Base-by-base conservation (phyloP, 2,113 vertebrate species). In the Tupaia tana region DNA sequence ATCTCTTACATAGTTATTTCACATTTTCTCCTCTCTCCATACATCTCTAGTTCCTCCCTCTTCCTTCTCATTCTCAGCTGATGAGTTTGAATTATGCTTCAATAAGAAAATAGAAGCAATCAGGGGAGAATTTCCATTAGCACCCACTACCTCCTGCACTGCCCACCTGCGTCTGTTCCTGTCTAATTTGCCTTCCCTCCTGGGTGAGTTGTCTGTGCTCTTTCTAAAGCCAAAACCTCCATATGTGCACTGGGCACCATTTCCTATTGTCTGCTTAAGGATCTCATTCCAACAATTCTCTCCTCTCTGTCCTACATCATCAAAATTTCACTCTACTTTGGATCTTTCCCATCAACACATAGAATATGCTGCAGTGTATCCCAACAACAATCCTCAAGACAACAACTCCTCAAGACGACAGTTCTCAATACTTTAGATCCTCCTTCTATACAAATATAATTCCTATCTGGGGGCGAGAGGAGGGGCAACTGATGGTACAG, bases 211-310 rank as follows among this genome's bases (percentile, higher is more conserved):
- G 80, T 73, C 83, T 94, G 86, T 75, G 80, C 61, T 89, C 43
- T 58, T 95, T 93, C 86, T 77, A 80, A 94, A 93, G 95, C 93
- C 95, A 97, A 96, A 97, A 58, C 20, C 18, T 83, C 89, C 96
- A 93, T 95, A 95, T 96, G 97, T 89, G 75, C 93, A 80, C 89
- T 91, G 92, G 96, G 96, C 89, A 96, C 71, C 77, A 67, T 73
- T 91, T 95, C 96, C 84, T 91, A 63, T 75, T 77, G 7, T 89
- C 58, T 75, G 2, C 75, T 90, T 8, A n/a, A 19, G 86, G n/a
- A 20, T 70, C 29, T 86, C 85, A 88, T 54, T 92, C 69, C 58
- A 70, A 31, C 20, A 89, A 24, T 67, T 89, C 66, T 84, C 86
- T 88, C 73, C 63, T 27, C 67, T 71, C 80, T 66, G n/a, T 69